Base-by-base conservation (phyloP, 64 coral and sea anemone genomes). In the Stichodactyla mertensii region DNA sequence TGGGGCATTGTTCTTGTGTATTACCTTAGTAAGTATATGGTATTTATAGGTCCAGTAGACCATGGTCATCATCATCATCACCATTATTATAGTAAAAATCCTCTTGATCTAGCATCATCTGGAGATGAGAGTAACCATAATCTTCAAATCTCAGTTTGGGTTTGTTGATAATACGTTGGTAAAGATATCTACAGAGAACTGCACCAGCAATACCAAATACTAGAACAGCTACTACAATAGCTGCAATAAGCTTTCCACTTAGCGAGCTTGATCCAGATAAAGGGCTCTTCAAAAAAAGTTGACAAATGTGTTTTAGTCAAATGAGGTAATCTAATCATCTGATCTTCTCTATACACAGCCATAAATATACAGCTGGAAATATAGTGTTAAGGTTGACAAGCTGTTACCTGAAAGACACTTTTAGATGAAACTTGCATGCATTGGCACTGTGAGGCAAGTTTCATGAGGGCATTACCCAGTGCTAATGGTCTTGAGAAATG, bases 61-160 rank as follows among this genome's bases (percentile, higher is more conserved):
- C 69, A 74, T 74, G 69, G 69, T 74, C 69, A 28, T 74, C 69
- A 10, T 74, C 66, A 24, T 71, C 66, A 71, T 64, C 62, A 66
- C 22, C 62, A 45, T 58, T 11, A 74, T 74, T 74, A 31, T 26
- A 27, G 69, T 74, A 74, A 74, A 74, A 74, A 31, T 74, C 69
- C 2, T 74, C 69, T 31, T 74, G 69, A 13, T 74, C 69, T 74
- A 27, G 69, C 69, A 74, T 74, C 69, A 74, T 74, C 69, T 74
- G 69, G 69, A 74, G 69, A 26, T 74, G 69, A 74, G 69, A 74
- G 26, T 74, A 74, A 31, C 69, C 69, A 74, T 74, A 74, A 31
- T 74, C 69, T 74, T 74, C 69, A 74, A 74, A 74, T 12, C 69
- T 28, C 27, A 74, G 24, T 23, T 74, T 74, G 4, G 69, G 69